These are phyloP conservation scores for Osedax frankpressi DNA, from an alignment of 2,888 invertebrate species.

Conservation along the genomic window DNA sequence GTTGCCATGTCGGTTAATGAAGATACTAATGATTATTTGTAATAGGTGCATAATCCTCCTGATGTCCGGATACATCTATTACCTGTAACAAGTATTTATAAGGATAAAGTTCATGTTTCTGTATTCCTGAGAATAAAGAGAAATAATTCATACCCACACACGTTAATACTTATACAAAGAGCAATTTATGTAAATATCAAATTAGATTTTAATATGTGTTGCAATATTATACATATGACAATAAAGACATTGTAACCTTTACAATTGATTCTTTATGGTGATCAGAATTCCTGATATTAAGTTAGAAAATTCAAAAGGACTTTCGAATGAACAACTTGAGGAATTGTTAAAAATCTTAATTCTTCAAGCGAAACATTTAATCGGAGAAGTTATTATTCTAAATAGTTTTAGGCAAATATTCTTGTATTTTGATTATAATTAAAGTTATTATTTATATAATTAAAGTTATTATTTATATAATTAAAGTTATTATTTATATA, in stretches of 20 bases:
- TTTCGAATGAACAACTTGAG: background rate
- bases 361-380: background rate
- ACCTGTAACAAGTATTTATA: constrained; percentile 64
- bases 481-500: too few relatives aligned
- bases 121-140: constrained; percentile 66
- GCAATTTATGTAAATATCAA: too few relatives aligned
- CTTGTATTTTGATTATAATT: too few relatives aligned
- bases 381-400: background rate
- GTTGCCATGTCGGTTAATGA: too few relatives aligned
- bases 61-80: constrained; percentile 61
- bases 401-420: too few relatives aligned
- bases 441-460: too few relatives aligned
- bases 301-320: background rate
- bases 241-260: too few relatives aligned
- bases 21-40: constrained; percentile 25
- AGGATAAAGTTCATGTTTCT: constrained; percentile 58
- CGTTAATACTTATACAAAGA: too few relatives aligned
- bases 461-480: too few relatives aligned
- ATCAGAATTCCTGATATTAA: background rate
- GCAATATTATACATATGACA: too few relatives aligned
- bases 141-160: constrained; percentile 64
- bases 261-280: too few relatives aligned
- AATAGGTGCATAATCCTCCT: constrained; percentile 61
- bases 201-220: too few relatives aligned
- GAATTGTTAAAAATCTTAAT: background rate